These are phyloP conservation scores for Thyatira batis DNA, from an alignment of 2,888 invertebrate species.

Conservation along the genomic window DNA sequence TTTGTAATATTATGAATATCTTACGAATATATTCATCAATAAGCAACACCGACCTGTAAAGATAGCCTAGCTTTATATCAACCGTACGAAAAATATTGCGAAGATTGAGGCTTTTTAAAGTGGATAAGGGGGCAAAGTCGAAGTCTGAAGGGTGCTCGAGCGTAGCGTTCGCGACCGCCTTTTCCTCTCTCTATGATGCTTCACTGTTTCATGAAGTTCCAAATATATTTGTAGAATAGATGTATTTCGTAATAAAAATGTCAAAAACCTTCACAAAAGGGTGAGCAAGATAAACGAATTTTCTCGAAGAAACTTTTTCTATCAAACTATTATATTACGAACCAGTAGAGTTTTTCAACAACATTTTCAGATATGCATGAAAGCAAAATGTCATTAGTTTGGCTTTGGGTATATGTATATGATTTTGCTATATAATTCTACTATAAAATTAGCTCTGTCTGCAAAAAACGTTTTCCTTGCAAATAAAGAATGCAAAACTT, in stretches of 20 bases:
- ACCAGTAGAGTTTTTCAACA: background rate
- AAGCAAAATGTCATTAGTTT: too few species aligned
- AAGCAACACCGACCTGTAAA: background rate
- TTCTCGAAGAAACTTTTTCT: constrained; percentile 9
- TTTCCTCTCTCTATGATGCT: constrained; percentile 11
- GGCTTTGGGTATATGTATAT: too few species aligned
- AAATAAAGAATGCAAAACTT: background rate
- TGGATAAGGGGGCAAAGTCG: constrained; percentile 1
- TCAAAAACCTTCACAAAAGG: background rate
- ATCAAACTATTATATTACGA: constrained; percentile 7
- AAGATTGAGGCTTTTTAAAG: constrained; percentile 1
- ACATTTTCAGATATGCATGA: background rate
- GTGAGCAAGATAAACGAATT: background rate
- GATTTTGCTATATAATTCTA: background rate
- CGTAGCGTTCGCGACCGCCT: constrained; percentile 14
- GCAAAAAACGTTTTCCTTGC: background rate
- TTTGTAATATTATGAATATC: too few species aligned
- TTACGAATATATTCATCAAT: background rate
- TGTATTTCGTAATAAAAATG: background rate
- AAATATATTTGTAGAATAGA: background rate
- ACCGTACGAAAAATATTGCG: background rate
- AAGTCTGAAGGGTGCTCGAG: constrained; percentile 1
- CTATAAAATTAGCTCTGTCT: background rate
- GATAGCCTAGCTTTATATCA: background rate
- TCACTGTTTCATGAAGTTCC: background rate